phyloP scores from a whole-genome alignment of 2,888 invertebrate genomes.

The Cartodere bifasciata region DNA sequence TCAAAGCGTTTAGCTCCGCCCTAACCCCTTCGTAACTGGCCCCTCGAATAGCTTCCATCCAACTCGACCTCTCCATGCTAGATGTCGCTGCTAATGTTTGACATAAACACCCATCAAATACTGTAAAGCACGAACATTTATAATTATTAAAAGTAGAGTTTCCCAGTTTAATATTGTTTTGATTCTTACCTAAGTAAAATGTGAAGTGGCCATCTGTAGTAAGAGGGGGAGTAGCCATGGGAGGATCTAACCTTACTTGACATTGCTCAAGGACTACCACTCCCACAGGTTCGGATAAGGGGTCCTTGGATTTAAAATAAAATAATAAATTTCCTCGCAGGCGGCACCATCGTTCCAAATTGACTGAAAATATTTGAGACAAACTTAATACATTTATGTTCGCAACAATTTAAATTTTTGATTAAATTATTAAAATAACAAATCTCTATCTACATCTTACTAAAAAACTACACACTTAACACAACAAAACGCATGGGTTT shows the following conservation, averaged over 20 bases:
- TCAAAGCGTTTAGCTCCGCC: slow-evolving; percentile 53
- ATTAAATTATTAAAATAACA: no score
- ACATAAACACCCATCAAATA: slow-evolving; percentile 69
- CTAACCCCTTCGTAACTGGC: slow-evolving; percentile 77
- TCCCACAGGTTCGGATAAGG: slow-evolving; percentile 78
- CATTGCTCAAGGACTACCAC: slow-evolving; percentile 83
- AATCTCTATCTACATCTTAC: no score
- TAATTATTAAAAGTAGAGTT: not conserved
- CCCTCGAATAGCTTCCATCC: slow-evolving; percentile 72
- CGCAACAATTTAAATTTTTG: no score
- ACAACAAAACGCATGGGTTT: no score
- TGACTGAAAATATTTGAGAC: slow-evolving; percentile 53
- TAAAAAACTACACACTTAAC: no score
- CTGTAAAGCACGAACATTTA: slow-evolving; percentile 33
- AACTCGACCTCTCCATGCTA: slow-evolving; percentile 69
- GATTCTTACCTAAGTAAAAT: slow-evolving; percentile 60
- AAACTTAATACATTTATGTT: no score
- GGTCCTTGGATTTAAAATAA: slow-evolving; percentile 82
- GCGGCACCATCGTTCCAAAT: slow-evolving; percentile 77
- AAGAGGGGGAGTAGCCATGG: slow-evolving; percentile 42
- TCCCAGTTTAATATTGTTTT: slow-evolving; percentile 1
- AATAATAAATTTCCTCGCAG: slow-evolving; percentile 86
- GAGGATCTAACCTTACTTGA: slow-evolving; percentile 54
- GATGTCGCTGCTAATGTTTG: slow-evolving; percentile 72
- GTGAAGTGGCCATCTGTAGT: slow-evolving; percentile 65